Evolutionary conservation across 2,113 vertebrate species (phyloP).

Genomic region (Drymodes brunneopygia): DNA sequence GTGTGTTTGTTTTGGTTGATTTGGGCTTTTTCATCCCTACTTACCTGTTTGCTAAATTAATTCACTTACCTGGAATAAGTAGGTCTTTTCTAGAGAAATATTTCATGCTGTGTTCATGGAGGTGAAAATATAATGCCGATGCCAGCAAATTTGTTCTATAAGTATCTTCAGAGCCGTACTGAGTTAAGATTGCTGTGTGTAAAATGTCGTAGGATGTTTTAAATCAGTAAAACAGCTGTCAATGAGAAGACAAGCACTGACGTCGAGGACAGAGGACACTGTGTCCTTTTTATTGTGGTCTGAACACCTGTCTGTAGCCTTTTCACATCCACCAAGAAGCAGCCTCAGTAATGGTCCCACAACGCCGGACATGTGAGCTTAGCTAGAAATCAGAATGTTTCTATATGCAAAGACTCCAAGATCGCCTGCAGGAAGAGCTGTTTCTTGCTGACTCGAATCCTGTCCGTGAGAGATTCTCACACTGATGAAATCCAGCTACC

Average conservation of each 20-base stretch:
- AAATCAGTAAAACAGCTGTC: background rate
- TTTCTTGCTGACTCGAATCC: background rate
- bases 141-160: background rate
- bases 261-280: rapidly evolving
- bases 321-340: background rate
- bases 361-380: background rate
- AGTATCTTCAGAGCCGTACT: background rate
- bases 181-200: background rate
- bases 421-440: background rate
- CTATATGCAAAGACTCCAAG: background rate
- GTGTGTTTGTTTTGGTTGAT: background rate
- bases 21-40: too few relatives aligned
- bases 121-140: background rate
- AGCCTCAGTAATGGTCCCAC: background rate
- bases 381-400: background rate
- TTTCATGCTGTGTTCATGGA: background rate
- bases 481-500: background rate
- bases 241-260: background rate
- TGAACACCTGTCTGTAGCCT: background rate
- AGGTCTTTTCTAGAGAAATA: background rate
- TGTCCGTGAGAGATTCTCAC: background rate
- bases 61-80: constrained; percentile 19
- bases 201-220: background rate
- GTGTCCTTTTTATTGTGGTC: background rate
- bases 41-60: background rate